Base-by-base conservation (phyloP, 2,888 invertebrate species). In the Arrhopalites spinosus region DNA sequence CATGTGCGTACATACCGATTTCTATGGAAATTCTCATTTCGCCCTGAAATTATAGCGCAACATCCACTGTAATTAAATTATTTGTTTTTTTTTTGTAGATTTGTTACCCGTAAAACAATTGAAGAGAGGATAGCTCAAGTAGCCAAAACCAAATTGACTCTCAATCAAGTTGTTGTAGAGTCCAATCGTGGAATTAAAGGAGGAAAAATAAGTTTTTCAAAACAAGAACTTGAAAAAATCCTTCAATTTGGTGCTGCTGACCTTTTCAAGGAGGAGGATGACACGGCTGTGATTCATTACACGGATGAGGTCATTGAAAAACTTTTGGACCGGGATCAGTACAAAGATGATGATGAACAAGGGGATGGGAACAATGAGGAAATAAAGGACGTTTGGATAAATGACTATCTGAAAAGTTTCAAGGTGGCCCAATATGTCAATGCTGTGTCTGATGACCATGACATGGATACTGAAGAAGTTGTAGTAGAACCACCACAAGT, bases 121-220 rank as follows among this genome's bases (percentile, higher is more conserved):
- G 99, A 99, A 86, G 99, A 99, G 86, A 89, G 98, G 82, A 98
- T 99, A 0, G 99, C 99, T 0, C 97, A 99, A 87, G 96, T 98
- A 17, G 99, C 99, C 8, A 99, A 99, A 86, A 92, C 98, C 83
- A 99, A 99, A 88, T 99, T 99, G 99, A 96, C 99, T 93, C 90
- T 99, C 85, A 99, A 36, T n/a, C n/a, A n/a, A n/a, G n/a, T n/a
- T n/a, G 98, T 97, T 61, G 59, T 59, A 27, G 59, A 59, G 25
- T 13, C 59, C 13, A 59, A 59, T 27, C 59, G 59, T 2, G 27
- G 27, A 27, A 15, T n/a, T 17, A 59, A 59, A 27, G 50, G 50
- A 50, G 59, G 25, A 1, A 23, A 59, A 25, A 1, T 59, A 11
- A 59, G 59, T 59, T 59, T 59, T 27, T 25, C 59, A 5, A 59